Evolutionary conservation across 92 coral and sea anemone genomes (phyloP), one percentile per base, ranked within the genome.

Genomic region (Porites lobata): DNA sequence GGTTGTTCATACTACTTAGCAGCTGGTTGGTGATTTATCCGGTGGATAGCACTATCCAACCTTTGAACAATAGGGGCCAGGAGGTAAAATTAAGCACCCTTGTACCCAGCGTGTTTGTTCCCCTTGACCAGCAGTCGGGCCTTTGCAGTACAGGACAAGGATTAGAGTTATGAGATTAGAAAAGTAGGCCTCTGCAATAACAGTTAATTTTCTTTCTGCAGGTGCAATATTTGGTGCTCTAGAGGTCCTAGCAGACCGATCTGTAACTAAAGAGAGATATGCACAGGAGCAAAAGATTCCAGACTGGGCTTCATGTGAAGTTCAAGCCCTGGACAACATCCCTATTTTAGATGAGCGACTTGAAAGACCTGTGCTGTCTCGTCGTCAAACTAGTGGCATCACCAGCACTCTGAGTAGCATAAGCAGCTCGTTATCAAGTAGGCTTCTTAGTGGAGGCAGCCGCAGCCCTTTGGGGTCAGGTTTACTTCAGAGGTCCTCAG

Each of bases 141-240:
- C 32, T 29, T 29, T 29, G 32, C 32, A 29, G 32, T 29, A 29
- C 32, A 29, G 32, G 32, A 29, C 47, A 38, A 38, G 47, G 6
- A 38, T 7, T 38, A 38, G 47, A 4, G 47, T 5, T 38, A 4
- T 38, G 47, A 38, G 47, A 38, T 38, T 38, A 5, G 47, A 38
- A 38, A 38, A 38, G 4, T 38, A 38, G 47, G 47, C 47, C 47
- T 38, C 47, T 38, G 11, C 15, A 14, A 56, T 56, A 56, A 56
- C 15, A 56, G 61, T 56, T 10, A 10, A 7, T 56, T 56, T 56
- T 38, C n/a, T 79, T 2, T 12, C 68, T 70, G 26, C 79, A 98
- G 99, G 99, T 87, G 96, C 99, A 20, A 98, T 98, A 73, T 98
- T 98, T 90, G 99, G 99, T 70, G 91, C 98, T 13, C 93, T 98